Evolutionary conservation across 2,888 invertebrate genomes (phyloP).

Genomic region (Standfussiana lucernea): DNA sequence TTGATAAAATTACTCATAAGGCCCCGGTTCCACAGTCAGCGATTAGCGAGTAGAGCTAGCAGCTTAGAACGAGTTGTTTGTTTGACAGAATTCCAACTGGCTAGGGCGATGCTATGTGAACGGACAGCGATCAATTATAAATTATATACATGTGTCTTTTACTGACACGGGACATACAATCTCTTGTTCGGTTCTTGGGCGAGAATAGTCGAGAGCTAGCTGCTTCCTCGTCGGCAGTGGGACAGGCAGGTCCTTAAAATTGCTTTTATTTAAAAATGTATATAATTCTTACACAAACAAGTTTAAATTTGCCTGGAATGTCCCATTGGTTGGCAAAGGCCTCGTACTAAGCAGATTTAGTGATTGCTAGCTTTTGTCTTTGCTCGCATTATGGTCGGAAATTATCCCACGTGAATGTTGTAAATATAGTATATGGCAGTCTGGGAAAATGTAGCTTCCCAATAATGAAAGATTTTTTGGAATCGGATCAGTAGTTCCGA

Average conservation of each 20-base stretch:
- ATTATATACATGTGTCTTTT: background rate
- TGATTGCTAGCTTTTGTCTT: background rate
- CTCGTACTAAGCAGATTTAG: background rate
- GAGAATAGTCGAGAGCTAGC: background rate
- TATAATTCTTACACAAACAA: background rate
- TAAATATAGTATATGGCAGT: background rate
- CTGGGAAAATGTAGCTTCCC: background rate
- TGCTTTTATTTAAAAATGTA: background rate
- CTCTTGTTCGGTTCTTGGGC: background rate
- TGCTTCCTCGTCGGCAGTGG: background rate
- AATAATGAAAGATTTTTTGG: background rate
- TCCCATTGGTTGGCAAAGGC: background rate
- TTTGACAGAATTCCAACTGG: background rate
- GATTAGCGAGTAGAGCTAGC: background rate
- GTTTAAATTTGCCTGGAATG: background rate
- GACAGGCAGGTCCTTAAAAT: background rate
- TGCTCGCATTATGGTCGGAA: background rate
- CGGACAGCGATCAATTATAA: background rate
- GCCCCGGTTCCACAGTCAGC: background rate
- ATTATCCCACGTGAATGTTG: background rate
- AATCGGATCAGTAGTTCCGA: background rate
- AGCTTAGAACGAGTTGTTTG: background rate
- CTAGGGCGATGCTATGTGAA: background rate
- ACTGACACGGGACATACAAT: background rate
- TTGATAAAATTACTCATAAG: constrained; percentile 7